Evolutionary conservation across 1,140 invertebrate species (phyloP).

Genomic region (Asobara japonica): DNA sequence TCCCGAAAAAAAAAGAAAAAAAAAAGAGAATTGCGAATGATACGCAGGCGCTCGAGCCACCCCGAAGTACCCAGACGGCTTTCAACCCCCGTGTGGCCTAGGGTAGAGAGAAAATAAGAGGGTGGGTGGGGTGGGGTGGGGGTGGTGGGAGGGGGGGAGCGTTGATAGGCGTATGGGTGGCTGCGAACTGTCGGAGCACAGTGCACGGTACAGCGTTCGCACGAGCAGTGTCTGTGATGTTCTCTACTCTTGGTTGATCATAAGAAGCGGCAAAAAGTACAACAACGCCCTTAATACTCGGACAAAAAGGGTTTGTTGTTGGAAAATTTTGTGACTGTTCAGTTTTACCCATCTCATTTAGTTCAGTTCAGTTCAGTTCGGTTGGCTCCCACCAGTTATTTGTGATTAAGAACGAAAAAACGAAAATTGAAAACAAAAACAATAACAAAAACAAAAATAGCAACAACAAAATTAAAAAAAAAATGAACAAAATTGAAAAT

Average conservation of each 20-base stretch:
- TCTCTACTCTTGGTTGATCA: background rate
- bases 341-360: too few relatives aligned
- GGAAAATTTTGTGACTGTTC: background rate
- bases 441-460: too few relatives aligned
- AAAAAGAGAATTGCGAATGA: background rate
- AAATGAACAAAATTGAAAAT: too few relatives aligned
- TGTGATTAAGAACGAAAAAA: too few relatives aligned
- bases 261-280: background rate
- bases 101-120: background rate
- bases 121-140: background rate
- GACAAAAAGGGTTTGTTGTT: too few relatives aligned
- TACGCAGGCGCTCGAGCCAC: background rate
- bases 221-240: background rate
- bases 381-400: too few relatives aligned
- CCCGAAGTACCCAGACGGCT: constrained; percentile 5
- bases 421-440: too few relatives aligned
- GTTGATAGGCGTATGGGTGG: constrained; percentile 13
- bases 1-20: background rate
- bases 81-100: background rate
- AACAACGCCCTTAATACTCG: background rate
- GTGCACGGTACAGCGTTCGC: constrained; percentile 7
- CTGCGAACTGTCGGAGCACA: constrained; percentile 14
- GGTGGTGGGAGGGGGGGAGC: background rate
- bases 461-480: too few relatives aligned
- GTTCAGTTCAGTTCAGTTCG: too few relatives aligned